Base-by-base conservation (phyloP, 2,113 vertebrate genomes). In the Mellivora capensis region DNA sequence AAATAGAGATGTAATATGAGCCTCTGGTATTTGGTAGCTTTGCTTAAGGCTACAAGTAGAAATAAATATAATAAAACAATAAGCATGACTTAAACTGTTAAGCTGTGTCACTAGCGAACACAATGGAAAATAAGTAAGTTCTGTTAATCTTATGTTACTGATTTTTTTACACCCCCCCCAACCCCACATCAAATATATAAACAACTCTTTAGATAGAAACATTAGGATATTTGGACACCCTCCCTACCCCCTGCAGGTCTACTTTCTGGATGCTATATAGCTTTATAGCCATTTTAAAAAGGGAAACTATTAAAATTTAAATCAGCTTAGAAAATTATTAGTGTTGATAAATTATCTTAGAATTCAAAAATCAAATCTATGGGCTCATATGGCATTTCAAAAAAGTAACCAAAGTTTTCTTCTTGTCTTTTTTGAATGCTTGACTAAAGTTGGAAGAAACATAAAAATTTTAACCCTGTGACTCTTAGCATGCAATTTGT, bases 21-120 rank as follows among this genome's bases (percentile, higher is more conserved):
- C 13, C 18, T 23, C 79, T 64, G 81, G n/a, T 1, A 0, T 85
- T 62, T 61, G 69, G 64, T 34, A 91, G 49, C 12, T 94, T 94
- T 91, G 39, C 52, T 37, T 61, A 31, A 84, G 54, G 27, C 69
- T 47, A 44, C 34, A 57, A 44, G 14, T 57, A 44, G 18, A 93
- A 96, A 79, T 59, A 64, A 86, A 59, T 74, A 11, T 18, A 87
- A 94, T 93, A 14, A 42, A 62, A 69, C 12, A 42, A 10, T 42
- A 25, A 34, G 17, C 42, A 3, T 96, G 74, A n/a, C 21, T 93
- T 93, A 54, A 74, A 27, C 10, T 62, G 6, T 76, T 12, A 57
- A 92, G 57, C 91, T 77, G 54, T 90, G 47, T 23, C 52, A 61
- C 6, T 37, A 12, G 0, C 27, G 62, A 2, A 20, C 47, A 15